Conservation (phyloP, 2,113 vertebrate genomes). For the Leucosticte australis region DNA sequence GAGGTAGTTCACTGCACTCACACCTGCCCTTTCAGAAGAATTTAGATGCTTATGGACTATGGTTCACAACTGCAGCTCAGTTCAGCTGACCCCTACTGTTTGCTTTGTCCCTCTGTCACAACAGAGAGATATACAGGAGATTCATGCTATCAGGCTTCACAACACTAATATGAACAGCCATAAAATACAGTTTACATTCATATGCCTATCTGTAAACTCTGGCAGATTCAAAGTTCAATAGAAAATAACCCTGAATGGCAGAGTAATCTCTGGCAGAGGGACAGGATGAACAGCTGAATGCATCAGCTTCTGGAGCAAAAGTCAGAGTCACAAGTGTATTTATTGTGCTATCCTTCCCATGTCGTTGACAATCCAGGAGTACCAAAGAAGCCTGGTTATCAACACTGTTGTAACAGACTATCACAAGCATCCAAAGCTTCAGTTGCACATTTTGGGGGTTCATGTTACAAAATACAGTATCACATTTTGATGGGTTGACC, state of each 20-base stretch:
- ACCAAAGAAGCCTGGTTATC: not conserved
- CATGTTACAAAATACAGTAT: not conserved
- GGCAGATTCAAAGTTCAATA: not conserved
- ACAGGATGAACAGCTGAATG: conserved; percentile 27
- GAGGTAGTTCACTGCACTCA: fast-evolving
- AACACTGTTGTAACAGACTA: not conserved
- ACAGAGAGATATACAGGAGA: not conserved
- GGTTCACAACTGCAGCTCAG: not conserved
- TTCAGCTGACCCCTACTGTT: not conserved
- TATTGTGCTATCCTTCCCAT: not conserved
- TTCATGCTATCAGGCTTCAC: not conserved
- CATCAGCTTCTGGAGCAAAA: not conserved
- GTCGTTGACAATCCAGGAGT: fast-evolving
- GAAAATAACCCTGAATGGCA: not conserved
- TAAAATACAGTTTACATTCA: not conserved
- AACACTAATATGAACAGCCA: not conserved
- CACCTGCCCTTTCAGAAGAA: not conserved
- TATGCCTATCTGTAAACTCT: not conserved
- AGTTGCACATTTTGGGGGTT: not conserved
- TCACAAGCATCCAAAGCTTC: not conserved
- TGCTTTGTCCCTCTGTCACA: not conserved
- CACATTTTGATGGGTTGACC: not conserved
- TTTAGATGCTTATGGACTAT: not conserved
- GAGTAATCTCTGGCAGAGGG: conserved; percentile 2
- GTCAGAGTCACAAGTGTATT: not conserved